phyloP scores from a whole-genome alignment of 2,888 invertebrate species.

The Leptothorax acervorum region DNA sequence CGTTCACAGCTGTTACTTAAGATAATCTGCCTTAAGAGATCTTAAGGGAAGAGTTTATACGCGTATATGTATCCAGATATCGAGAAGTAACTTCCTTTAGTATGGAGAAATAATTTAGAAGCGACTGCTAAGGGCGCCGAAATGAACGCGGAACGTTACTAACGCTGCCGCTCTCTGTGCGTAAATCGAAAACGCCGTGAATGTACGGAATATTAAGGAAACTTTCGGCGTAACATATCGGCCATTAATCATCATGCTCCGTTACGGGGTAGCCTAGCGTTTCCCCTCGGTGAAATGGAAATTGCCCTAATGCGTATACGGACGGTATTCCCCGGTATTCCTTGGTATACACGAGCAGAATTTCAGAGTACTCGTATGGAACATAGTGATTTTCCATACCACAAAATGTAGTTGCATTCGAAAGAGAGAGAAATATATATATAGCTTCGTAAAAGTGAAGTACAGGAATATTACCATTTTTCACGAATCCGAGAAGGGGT shows the following conservation, averaged over 20 bases:
- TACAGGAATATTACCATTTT: too few relatives aligned
- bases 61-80: background rate
- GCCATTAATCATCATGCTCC: conserved; percentile 48
- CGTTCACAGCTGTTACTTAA: background rate
- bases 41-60: conserved; percentile 14
- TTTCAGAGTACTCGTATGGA: conserved; percentile 17
- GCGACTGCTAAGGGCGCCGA: background rate
- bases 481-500: too few relatives aligned
- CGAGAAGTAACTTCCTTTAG: background rate
- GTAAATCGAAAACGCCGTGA: conserved; percentile 48
- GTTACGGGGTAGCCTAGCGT: background rate
- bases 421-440: background rate
- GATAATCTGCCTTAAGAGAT: background rate
- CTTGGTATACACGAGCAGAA: conserved; percentile 24
- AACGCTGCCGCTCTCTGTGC: conserved; percentile 2
- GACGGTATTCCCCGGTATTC: conserved; percentile 23
- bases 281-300: conserved; percentile 46
- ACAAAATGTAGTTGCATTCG: background rate
- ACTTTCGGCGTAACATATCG: conserved; percentile 51
- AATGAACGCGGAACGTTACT: background rate
- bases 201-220: conserved; percentile 51
- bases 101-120: conserved; percentile 13
- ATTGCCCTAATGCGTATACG: conserved; percentile 44
- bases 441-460: background rate
- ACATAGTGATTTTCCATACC: conserved; percentile 28